Evolutionary conservation across 2,113 vertebrate species (phyloP), one percentile per base, ranked within the genome.

Genomic region (Kryptolebias marmoratus): DNA sequence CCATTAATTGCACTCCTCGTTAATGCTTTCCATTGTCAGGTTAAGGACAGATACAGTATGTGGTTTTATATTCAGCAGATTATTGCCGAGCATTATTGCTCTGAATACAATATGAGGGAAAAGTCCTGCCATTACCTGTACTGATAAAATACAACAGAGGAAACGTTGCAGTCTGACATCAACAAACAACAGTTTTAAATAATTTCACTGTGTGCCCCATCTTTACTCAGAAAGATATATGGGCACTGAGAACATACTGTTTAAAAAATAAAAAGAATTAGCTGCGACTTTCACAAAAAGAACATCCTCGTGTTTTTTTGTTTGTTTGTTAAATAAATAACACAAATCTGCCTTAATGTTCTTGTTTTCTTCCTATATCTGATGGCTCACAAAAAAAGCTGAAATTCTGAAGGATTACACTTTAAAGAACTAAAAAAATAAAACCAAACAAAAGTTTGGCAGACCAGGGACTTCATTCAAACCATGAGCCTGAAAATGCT

Each of bases 51-150:
- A 73, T 44, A 28, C 7, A 59, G 75, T 72, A 69, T 68, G 28
- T 12, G 13, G 22, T 67, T 64, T 50, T 10, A 54, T 44, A 54
- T 61, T 67, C 48, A 64, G 49, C 60, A 42, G 70, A 73, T 85
- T 87, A 88, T 83, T 88, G 88, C 88, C 1, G 87, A 86, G 87
- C 81, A 68, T 80, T 76, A 86, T 73, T 81, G 82, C 87, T 90
- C 87, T 71, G 79, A 81, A 77, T 84, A 87, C 87, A 81, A 82
- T 67, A 78, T 75, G 56, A 59, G 45, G 68, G 81, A 76, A 61
- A 82, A 62, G 14, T 77, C 47, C 69, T 70, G 76, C 22, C 18
- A 54, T 32, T 16, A 22, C 79, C 36, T 73, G 53, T 79, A 52
- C 47, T 39, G 3, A 56, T 59, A 15, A 56, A 73, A 58, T 69